Conservation (phyloP, 2,797 vertebrate genomes). For the Phyllotis vaccarum region DNA sequence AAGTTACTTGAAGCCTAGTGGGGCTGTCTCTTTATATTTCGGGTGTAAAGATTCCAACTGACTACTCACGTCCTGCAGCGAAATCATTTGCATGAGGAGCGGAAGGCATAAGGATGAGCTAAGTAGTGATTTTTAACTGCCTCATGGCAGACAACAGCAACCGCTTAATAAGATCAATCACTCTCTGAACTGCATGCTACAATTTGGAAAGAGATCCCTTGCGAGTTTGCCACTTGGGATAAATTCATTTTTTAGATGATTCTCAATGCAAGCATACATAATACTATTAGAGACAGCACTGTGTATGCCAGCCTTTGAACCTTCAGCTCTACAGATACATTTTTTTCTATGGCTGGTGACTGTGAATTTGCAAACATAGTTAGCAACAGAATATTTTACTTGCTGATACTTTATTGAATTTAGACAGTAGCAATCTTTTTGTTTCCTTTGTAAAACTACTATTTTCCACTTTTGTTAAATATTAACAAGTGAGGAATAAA, state of each 20-base stretch:
- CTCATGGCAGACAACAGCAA: slow-evolving; percentile 34
- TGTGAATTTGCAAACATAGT: background rate
- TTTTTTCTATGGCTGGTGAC: background rate
- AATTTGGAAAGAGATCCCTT: slow-evolving; percentile 61
- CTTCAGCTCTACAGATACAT: background rate
- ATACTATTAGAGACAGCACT: slow-evolving; percentile 50
- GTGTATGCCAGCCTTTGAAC: slow-evolving; percentile 15
- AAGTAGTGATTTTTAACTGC: slow-evolving; percentile 42
- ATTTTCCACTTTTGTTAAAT: background rate
- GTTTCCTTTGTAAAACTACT: background rate
- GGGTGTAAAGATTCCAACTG: background rate
- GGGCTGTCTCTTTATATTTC: slow-evolving; percentile 32
- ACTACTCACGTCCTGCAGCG: background rate
- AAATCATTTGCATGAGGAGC: slow-evolving; percentile 1
- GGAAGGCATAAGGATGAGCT: background rate
- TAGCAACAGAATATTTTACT: background rate
- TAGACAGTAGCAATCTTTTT: background rate
- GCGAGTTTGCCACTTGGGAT: slow-evolving; percentile 66
- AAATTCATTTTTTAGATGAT: slow-evolving; percentile 65
- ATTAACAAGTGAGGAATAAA: background rate
- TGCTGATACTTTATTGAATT: background rate
- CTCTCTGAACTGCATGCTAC: slow-evolving; percentile 63
- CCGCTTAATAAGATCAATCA: slow-evolving; percentile 69
- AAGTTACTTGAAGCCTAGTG: slow-evolving; percentile 18
- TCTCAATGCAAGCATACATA: slow-evolving; percentile 64